Evolutionary conservation across 2,797 vertebrate species (phyloP).

Genomic region (Adrianichthys oophorus): DNA sequence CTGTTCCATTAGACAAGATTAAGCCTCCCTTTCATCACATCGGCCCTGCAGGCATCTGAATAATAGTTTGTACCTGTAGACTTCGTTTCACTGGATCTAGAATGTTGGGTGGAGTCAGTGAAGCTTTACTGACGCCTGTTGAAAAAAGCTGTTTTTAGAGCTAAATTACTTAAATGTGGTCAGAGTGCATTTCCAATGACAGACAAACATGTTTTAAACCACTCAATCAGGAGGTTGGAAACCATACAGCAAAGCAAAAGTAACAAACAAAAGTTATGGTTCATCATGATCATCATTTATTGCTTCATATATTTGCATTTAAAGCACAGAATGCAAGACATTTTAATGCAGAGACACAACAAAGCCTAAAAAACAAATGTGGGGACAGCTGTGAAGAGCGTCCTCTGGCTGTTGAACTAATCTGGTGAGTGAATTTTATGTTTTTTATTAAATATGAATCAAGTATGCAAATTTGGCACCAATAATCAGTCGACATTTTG

Average conservation of each 20-base stretch:
- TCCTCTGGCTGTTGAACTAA: slow-evolving; percentile 24
- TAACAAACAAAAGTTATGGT: slow-evolving; percentile 47
- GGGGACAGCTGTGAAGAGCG: slow-evolving; percentile 39
- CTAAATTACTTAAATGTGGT: too few species aligned
- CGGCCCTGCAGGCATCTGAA: slow-evolving; percentile 11
- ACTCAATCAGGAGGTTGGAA: too few species aligned
- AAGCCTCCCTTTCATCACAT: slow-evolving; percentile 45
- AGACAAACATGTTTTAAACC: too few species aligned
- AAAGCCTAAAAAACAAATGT: slow-evolving; percentile 32
- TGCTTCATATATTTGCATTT: slow-evolving; percentile 79
- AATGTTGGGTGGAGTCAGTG: background rate
- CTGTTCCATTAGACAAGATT: slow-evolving; percentile 67
- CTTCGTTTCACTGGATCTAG: background rate
- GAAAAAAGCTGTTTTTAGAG: too few species aligned
- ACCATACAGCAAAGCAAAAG: background rate
- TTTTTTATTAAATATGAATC: background rate
- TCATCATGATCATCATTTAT: slow-evolving; percentile 75
- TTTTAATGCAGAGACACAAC: slow-evolving; percentile 46
- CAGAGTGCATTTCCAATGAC: slow-evolving; percentile 4
- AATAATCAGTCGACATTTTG: background rate
- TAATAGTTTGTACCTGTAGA: slow-evolving; percentile 8
- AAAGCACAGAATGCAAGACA: slow-evolving; percentile 66
- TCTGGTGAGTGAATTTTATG: slow-evolving; percentile 21
- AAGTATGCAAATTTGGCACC: background rate
- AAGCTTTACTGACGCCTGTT: too few species aligned